Conservation (phyloP, 1,140 invertebrate species). For the Arctopsyche grandis region DNA sequence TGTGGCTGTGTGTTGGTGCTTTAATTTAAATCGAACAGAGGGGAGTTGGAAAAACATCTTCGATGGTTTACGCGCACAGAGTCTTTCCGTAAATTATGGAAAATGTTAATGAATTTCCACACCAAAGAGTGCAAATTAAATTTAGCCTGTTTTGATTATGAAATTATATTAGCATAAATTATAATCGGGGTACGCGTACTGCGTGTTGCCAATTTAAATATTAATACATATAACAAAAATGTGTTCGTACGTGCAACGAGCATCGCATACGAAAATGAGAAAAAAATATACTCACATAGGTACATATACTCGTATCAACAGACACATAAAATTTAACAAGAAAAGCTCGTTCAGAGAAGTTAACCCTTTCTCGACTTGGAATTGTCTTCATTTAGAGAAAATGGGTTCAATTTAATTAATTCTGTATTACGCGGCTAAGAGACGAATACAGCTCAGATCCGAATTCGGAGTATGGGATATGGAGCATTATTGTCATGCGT, state of each 20-base stretch:
- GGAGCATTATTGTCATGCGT: background rate
- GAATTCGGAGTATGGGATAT: background rate
- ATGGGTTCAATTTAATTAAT: slow-evolving; percentile 32
- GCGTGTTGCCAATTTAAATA: no score
- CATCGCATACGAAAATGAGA: background rate
- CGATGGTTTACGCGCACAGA: background rate
- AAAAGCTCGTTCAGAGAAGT: background rate
- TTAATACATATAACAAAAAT: no score
- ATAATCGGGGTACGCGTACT: background rate
- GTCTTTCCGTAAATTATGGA: background rate
- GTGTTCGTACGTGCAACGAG: background rate
- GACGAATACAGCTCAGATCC: background rate
- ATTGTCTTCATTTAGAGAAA: slow-evolving; percentile 28
- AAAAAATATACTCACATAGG: background rate
- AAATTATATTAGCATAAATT: slow-evolving; percentile 1
- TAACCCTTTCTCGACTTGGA: background rate
- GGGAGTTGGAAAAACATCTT: background rate
- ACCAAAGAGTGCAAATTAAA: background rate
- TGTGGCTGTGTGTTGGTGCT: no score
- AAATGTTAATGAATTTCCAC: slow-evolving; percentile 5
- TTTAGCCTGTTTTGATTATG: slow-evolving; percentile 2
- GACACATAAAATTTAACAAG: no score
- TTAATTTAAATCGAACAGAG: no score
- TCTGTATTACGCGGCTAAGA: background rate
- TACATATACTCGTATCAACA: background rate